These are phyloP conservation scores for Cephus pulcher DNA, from an alignment of 2,888 invertebrate species.

Conservation along the genomic window DNA sequence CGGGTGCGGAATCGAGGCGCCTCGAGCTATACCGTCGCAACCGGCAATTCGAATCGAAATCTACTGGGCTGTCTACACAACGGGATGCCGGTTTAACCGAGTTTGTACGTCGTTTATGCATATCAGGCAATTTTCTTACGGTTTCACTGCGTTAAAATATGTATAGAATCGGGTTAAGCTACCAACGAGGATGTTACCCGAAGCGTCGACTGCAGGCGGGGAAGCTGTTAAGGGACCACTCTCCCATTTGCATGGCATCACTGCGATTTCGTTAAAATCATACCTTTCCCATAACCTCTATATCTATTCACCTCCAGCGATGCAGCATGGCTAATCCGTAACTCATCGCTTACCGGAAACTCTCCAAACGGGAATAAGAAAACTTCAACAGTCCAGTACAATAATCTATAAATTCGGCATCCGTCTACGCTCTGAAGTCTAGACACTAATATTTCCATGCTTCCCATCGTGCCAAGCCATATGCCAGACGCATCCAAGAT, in stretches of 20 bases:
- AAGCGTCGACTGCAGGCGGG: slow-evolving; percentile 46
- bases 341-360: too few relatives aligned
- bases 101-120: slow-evolving; percentile 62
- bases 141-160: slow-evolving; percentile 65
- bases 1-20: too few relatives aligned
- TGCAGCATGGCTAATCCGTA: too few relatives aligned
- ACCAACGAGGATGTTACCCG: slow-evolving; percentile 44
- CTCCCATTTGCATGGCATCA: slow-evolving; percentile 63
- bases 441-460: slow-evolving; percentile 37
- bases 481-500: slow-evolving; percentile 38
- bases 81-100: slow-evolving; percentile 44
- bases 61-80: too few relatives aligned
- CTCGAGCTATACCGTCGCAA: too few relatives aligned
- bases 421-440: too few relatives aligned
- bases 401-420: too few relatives aligned
- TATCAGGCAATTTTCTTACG: slow-evolving; percentile 65
- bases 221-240: slow-evolving; percentile 60
- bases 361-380: too few relatives aligned
- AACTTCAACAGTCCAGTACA: too few relatives aligned
- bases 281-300: slow-evolving; percentile 24
- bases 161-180: slow-evolving; percentile 65
- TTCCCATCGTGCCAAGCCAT: slow-evolving; percentile 36
- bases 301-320: too few relatives aligned
- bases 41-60: too few relatives aligned
- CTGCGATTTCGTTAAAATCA: slow-evolving; percentile 58